Conservation (phyloP, 2,797 vertebrate species). For the Propithecus deckenii region DNA sequence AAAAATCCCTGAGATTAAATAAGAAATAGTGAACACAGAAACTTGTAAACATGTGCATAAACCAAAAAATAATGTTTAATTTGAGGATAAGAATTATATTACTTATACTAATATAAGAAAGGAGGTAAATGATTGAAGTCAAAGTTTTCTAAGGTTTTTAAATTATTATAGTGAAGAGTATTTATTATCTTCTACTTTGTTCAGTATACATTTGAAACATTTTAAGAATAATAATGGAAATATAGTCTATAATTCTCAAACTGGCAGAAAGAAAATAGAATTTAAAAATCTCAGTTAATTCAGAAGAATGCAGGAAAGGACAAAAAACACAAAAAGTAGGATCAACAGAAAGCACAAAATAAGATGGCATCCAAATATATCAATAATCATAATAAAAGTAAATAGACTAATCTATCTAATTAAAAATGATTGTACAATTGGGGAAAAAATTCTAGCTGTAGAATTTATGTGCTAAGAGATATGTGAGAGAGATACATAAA, state of each 20-base stretch:
- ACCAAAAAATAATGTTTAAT: background rate
- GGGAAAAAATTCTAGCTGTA: background rate
- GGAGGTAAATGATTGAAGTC: background rate
- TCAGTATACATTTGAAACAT: background rate
- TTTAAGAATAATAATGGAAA: background rate
- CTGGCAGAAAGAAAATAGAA: background rate
- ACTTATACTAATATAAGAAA: background rate
- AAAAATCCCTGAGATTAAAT: background rate
- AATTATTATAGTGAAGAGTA: background rate
- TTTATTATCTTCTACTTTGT: background rate
- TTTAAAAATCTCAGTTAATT: background rate
- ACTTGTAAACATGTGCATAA: background rate
- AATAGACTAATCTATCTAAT: background rate
- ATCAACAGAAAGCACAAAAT: background rate
- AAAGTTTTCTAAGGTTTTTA: background rate
- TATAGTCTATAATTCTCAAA: background rate
- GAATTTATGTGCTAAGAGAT: background rate
- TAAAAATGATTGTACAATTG: background rate
- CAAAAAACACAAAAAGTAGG: background rate
- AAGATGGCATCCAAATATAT: background rate
- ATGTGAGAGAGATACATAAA: slow-evolving; percentile 4
- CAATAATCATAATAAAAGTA: slow-evolving; percentile 1
- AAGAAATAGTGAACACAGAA: background rate
- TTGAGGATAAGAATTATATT: background rate
- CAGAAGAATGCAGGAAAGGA: background rate